These are phyloP conservation scores for Tenebrosternarchus preto DNA, from an alignment of 2,113 vertebrate genomes.

Conservation along the genomic window DNA sequence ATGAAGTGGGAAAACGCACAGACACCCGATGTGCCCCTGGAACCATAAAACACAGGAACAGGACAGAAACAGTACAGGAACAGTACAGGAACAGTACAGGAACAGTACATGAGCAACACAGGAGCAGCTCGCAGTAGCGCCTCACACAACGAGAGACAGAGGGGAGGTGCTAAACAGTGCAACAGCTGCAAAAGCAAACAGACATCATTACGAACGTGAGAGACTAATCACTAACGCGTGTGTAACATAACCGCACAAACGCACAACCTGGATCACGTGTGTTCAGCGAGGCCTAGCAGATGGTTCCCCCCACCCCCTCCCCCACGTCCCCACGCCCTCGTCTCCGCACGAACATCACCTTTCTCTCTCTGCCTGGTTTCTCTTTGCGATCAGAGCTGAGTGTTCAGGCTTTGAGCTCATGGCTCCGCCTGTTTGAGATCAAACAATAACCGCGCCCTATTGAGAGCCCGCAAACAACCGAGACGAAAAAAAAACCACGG, in stretches of 20 bases:
- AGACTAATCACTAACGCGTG: constrained; percentile 53
- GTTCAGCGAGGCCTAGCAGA: constrained; percentile 53
- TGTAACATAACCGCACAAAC: constrained; percentile 17
- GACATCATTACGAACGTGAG: constrained; percentile 80
- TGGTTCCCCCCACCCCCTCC: too few species aligned
- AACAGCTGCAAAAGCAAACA: constrained; percentile 85
- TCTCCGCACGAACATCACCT: constrained; percentile 52
- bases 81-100: too few species aligned
- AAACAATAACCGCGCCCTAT: constrained; percentile 50
- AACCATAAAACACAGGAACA: too few species aligned
- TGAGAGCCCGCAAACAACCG: constrained; percentile 42
- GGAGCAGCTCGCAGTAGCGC: neutral
- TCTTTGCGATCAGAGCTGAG: constrained; percentile 35
- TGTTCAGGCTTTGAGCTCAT: constrained; percentile 41
- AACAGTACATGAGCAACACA: neutral
- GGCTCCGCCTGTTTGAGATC: constrained; percentile 54
- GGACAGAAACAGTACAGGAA: too few species aligned
- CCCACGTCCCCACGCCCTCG: too few species aligned
- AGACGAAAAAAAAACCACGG: constrained; percentile 36
- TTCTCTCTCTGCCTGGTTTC: constrained; percentile 31
- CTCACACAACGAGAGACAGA: constrained; percentile 15
- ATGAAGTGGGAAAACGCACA: neutral
- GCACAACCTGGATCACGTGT: constrained; percentile 53
- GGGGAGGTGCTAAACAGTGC: constrained; percentile 60
- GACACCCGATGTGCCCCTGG: neutral